These are phyloP conservation scores for Gymnothorax javanicus DNA, from an alignment of 2,797 vertebrate species.

Conservation along the genomic window DNA sequence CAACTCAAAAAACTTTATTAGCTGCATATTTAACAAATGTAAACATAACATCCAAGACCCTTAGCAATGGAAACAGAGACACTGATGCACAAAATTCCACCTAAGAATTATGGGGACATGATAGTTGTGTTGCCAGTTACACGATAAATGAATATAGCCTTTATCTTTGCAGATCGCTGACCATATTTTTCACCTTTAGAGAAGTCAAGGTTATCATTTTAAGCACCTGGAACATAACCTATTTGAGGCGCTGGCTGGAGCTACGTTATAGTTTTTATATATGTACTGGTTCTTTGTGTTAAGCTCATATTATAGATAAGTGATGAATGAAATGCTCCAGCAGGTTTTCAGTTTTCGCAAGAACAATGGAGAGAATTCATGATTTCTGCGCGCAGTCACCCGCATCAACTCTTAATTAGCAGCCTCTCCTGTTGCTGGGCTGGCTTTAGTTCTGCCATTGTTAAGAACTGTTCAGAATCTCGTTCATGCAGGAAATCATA, in stretches of 20 bases:
- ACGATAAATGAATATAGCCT: neutral
- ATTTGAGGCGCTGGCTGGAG: neutral
- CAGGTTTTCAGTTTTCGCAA: conserved; percentile 6
- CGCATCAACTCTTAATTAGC: conserved; percentile 11
- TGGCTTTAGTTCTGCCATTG: neutral
- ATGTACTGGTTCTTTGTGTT: neutral
- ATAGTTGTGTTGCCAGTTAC: neutral
- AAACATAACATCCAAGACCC: neutral
- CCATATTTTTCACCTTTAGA: conserved; percentile 6
- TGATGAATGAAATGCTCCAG: conserved; percentile 2
- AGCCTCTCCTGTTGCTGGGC: neutral
- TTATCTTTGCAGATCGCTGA: neutral
- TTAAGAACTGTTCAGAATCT: neutral
- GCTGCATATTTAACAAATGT: neutral
- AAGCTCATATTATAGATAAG: conserved; percentile 9
- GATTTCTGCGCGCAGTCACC: neutral
- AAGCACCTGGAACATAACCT: neutral
- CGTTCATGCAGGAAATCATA: neutral
- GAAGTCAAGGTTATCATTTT: neutral
- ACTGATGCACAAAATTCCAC: neutral
- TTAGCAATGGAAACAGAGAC: neutral
- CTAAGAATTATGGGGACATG: neutral
- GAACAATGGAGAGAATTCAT: conserved; percentile 3
- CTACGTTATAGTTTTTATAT: neutral
- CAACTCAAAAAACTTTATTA: neutral